These are phyloP conservation scores for Scotopteryx bipunctaria DNA, from an alignment of 2,888 invertebrate species.

Conservation along the genomic window DNA sequence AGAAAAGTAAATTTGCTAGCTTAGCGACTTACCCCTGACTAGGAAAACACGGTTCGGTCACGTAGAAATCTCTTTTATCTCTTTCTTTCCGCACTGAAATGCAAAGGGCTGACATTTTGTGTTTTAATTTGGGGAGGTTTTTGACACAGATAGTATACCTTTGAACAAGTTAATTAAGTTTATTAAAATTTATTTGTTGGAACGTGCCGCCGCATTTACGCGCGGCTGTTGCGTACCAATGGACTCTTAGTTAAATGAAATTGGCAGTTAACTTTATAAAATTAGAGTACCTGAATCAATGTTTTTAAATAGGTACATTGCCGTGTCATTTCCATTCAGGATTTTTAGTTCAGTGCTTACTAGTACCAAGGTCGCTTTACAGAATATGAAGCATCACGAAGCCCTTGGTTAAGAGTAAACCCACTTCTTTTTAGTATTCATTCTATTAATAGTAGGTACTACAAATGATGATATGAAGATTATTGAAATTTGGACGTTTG, in stretches of 20 bases:
- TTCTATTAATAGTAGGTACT: no score
- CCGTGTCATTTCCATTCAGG: no score
- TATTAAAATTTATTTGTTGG: conserved; percentile 76
- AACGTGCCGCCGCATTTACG: conserved; percentile 52
- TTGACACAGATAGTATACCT: conserved; percentile 71
- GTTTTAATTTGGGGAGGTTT: conserved; percentile 67
- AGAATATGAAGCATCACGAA: no score
- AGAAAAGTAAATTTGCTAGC: conserved; percentile 12
- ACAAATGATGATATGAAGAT: no score
- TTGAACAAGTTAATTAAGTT: conserved; percentile 77
- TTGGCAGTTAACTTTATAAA: background rate
- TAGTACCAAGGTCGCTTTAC: no score
- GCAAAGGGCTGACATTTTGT: conserved; percentile 54
- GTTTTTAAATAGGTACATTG: no score
- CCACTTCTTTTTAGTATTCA: no score
- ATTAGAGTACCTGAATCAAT: background rate
- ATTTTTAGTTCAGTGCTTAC: no score
- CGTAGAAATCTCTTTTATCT: conserved; percentile 63
- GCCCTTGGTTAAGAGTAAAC: no score
- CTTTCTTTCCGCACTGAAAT: conserved; percentile 55
- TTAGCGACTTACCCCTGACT: conserved; percentile 28
- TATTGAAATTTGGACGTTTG: no score
- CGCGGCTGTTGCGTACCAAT: background rate
- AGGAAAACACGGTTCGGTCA: conserved; percentile 52
- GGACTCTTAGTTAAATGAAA: background rate